Percentiles rank a stretch among this genome's conserved stretches.
These are phyloP conservation scores for Pegoplata infirma DNA, from an alignment of 2,888 invertebrate species.

Conservation along the genomic window DNA sequence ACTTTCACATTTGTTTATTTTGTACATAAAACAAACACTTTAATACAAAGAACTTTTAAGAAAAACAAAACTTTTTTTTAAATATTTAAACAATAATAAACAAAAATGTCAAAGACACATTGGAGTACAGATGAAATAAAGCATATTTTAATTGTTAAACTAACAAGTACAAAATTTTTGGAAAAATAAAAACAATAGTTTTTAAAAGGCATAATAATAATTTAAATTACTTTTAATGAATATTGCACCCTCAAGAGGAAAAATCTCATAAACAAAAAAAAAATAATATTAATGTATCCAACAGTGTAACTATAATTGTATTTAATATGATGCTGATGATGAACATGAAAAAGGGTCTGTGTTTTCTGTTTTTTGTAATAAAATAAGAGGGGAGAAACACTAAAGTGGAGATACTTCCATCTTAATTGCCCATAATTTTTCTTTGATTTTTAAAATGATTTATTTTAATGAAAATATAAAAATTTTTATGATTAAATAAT, in stretches of 20 bases:
- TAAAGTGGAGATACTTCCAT: neutral
- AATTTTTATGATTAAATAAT: conserved; percentile 44
- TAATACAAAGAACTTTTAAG: neutral
- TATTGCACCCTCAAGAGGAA: neutral
- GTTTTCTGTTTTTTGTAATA: neutral
- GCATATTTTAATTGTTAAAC: conserved; percentile 21
- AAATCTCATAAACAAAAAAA: conserved; percentile 13
- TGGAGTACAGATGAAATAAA: neutral
- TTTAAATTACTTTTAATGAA: neutral
- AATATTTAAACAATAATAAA: neutral
- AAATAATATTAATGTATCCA: neutral
- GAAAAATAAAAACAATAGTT: neutral
- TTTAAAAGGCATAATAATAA: neutral
- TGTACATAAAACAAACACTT: neutral
- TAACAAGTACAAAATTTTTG: conserved; percentile 2
- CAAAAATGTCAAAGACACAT: neutral
- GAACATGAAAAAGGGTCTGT: conserved; percentile 4
- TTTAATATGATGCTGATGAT: neutral
- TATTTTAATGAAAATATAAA: conserved; percentile 2
- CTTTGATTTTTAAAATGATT: conserved; percentile 27
- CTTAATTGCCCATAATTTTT: conserved; percentile 53
- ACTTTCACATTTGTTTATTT: conserved; percentile 1
- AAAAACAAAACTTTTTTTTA: neutral
- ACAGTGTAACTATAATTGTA: conserved; percentile 15
- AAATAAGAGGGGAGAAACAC: neutral